Evolutionary conservation across 2,113 vertebrate genomes (phyloP).

Genomic region (Semicossyphus pulcher): DNA sequence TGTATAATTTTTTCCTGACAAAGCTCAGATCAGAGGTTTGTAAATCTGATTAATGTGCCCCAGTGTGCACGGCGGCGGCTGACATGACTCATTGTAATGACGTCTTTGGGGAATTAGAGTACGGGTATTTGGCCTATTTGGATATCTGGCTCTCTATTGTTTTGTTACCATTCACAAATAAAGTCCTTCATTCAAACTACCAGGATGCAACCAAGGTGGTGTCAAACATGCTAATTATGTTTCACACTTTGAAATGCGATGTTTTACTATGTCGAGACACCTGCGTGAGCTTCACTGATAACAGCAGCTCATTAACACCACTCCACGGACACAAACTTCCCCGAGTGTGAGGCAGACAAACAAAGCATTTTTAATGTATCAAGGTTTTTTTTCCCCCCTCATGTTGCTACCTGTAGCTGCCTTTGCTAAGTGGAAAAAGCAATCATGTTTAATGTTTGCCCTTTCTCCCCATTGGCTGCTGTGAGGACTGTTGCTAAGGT

Average conservation of each 20-base stretch:
- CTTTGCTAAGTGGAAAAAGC: slow-evolving; percentile 31
- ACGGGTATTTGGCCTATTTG: background rate
- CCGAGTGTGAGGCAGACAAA: background rate
- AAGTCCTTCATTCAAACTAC: slow-evolving; percentile 1
- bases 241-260: slow-evolving; percentile 29
- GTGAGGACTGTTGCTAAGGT: slow-evolving; percentile 50
- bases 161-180: slow-evolving; percentile 24
- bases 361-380: background rate
- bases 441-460: slow-evolving; percentile 31
- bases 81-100: background rate
- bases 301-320: slow-evolving; percentile 27
- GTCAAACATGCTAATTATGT: slow-evolving; percentile 25
- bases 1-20: background rate
- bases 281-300: background rate
- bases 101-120: background rate
- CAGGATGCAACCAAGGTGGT: background rate
- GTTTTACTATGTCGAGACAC: slow-evolving; percentile 18
- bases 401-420: background rate
- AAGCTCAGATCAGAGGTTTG: slow-evolving; percentile 10
- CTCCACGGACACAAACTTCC: background rate
- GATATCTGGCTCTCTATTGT: background rate
- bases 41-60: slow-evolving; percentile 42
- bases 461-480: slow-evolving; percentile 31
- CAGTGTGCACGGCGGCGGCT: background rate
- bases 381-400: background rate